phyloP scores from a whole-genome alignment of 2,113 vertebrate species.

The Tachysurus fulvidraco region DNA sequence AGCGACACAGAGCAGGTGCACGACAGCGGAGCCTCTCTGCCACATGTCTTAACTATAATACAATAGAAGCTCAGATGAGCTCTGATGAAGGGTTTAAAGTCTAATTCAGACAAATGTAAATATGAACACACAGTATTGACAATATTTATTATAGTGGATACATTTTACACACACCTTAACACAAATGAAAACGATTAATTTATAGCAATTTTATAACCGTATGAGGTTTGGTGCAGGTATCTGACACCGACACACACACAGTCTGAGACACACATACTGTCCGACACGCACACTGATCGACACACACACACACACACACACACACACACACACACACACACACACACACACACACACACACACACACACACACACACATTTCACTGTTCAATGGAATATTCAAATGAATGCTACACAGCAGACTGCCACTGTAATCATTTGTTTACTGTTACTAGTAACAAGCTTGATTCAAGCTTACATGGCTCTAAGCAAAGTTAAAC shows the following conservation, averaged over 20 bases:
- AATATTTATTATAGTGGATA: background rate
- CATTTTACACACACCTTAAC: background rate
- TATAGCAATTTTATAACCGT: background rate
- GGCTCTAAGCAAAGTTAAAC: background rate
- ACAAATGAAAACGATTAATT: background rate
- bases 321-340: conserved; percentile 1
- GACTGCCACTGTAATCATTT: background rate
- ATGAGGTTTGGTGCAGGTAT: too few species aligned
- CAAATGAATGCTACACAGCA: conserved; percentile 2
- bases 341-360: conserved; percentile 4
- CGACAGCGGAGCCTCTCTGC: background rate
- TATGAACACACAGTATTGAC: background rate
- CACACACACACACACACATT: background rate
- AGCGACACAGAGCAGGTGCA: conserved; percentile 20
- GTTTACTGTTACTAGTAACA: conserved; percentile 13
- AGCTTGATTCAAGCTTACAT: background rate
- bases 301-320: background rate
- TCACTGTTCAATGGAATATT: conserved; percentile 9
- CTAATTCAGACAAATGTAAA: background rate
- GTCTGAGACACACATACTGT: background rate
- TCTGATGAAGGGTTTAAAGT: background rate
- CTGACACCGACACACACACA: background rate
- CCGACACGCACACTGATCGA: background rate
- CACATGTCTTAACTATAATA: background rate
- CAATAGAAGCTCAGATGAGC: background rate